Evolutionary conservation across 2,888 invertebrate genomes (phyloP).

Genomic region (Drosophila buzzatii): DNA sequence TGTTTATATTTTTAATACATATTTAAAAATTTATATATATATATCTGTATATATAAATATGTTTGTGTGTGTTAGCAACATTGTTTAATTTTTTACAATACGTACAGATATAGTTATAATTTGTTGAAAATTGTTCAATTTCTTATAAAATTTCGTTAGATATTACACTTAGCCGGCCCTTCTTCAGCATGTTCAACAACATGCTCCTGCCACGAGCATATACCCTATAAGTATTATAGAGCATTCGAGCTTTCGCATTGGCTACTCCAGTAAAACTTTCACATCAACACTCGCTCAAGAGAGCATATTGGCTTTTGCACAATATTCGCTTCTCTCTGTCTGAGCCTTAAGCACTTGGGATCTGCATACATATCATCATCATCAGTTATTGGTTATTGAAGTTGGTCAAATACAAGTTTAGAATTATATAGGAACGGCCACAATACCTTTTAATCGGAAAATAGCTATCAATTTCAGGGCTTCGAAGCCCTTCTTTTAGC

Average conservation of each 20-base stretch:
- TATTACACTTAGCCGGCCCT: constrained; percentile 81
- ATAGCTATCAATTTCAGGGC: no score
- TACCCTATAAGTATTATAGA: neutral
- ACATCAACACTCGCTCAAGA: constrained; percentile 8
- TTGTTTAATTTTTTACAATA: constrained; percentile 52
- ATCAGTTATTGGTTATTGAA: no score
- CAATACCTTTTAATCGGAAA: no score
- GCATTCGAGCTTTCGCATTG: constrained; percentile 25
- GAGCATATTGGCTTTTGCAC: neutral
- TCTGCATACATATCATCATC: no score
- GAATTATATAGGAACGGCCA: no score
- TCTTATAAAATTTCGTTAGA: constrained; percentile 57
- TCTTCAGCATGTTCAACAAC: neutral
- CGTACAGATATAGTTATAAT: constrained; percentile 45
- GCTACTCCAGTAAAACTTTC: constrained; percentile 20
- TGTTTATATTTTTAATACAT: constrained; percentile 31
- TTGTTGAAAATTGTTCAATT: constrained; percentile 6
- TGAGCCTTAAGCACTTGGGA: no score
- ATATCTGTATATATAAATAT: neutral
- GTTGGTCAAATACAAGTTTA: no score
- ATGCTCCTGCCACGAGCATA: neutral
- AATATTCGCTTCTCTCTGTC: no score
- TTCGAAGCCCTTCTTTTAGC: no score
- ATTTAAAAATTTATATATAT: constrained; percentile 22
- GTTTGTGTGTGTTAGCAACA: constrained; percentile 31